Conservation (phyloP, 2,888 invertebrate genomes). For the Eupithecia subumbrata region DNA sequence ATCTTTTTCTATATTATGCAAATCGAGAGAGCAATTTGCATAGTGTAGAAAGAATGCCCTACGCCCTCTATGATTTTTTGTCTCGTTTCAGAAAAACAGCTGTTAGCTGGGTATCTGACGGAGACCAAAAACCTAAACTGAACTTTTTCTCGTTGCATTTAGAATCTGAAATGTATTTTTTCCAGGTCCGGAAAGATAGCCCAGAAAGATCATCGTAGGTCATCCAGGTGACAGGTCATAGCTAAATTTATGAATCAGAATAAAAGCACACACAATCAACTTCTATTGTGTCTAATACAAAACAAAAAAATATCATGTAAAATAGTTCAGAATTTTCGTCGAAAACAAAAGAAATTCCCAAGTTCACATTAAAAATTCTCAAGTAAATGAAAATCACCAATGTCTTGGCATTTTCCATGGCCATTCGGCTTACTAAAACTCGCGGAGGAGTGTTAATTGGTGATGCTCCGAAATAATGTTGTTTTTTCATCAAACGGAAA, state of each 20-base stretch:
- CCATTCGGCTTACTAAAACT: slow-evolving; percentile 25
- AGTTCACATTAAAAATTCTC: background rate
- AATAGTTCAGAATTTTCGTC: background rate
- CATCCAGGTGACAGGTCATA: background rate
- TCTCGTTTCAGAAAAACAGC: background rate
- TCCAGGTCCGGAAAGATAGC: background rate
- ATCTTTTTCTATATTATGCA: too few relatives aligned
- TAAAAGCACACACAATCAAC: background rate
- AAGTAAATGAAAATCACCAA: slow-evolving; percentile 9
- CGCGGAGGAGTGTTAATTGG: slow-evolving; percentile 26
- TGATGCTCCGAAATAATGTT: slow-evolving; percentile 3
- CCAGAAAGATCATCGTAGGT: background rate
- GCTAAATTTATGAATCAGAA: background rate
- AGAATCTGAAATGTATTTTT: background rate
- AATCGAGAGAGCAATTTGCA: background rate
- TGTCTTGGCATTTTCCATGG: slow-evolving; percentile 28
- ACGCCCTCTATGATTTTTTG: background rate
- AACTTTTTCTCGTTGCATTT: background rate
- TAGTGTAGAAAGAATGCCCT: background rate
- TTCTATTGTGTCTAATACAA: background rate
- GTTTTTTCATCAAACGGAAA: slow-evolving; percentile 18
- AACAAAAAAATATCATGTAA: background rate
- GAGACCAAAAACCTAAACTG: background rate
- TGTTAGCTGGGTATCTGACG: background rate
- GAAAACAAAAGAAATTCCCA: background rate